A percentile compares a stretch with the other conserved stretches of the same genome.
These are phyloP conservation scores for Hemicentrotus pulcherrimus DNA, from an alignment of 35 echinoderm and acorn worm species.

Conservation along the genomic window DNA sequence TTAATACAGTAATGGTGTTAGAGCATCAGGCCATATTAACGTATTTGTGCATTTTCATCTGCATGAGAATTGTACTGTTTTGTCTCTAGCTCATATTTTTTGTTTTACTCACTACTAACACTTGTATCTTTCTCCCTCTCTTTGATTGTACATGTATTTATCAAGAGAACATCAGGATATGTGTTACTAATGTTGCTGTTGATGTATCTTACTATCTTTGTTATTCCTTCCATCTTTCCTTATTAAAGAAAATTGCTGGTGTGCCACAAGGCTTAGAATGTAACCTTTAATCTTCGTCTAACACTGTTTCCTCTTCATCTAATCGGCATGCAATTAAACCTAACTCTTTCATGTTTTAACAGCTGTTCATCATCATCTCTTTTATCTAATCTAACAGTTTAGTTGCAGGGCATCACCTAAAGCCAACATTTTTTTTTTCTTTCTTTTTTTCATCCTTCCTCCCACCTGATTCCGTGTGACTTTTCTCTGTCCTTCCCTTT, in stretches of 20 bases:
- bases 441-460: slow-evolving; percentile 32
- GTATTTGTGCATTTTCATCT: background rate
- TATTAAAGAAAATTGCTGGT: background rate
- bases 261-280: background rate
- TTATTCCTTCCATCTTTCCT: background rate
- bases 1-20: background rate
- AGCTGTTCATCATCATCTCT: background rate
- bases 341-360: background rate
- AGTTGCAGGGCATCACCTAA: slow-evolving; percentile 50
- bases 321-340: background rate
- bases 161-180: background rate
- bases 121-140: background rate
- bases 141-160: background rate
- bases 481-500: background rate
- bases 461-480: background rate
- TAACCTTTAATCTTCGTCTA: background rate
- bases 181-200: background rate
- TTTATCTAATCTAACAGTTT: background rate
- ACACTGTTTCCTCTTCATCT: background rate
- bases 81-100: background rate
- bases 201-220: background rate
- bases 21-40: background rate
- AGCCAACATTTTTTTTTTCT: slow-evolving; percentile 50
- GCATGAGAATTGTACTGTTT: background rate
- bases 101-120: background rate